Evolutionary conservation across 2,113 vertebrate species (phyloP), one percentile per base, ranked within the genome.

Genomic region (Leptobrachium ailaonicum): DNA sequence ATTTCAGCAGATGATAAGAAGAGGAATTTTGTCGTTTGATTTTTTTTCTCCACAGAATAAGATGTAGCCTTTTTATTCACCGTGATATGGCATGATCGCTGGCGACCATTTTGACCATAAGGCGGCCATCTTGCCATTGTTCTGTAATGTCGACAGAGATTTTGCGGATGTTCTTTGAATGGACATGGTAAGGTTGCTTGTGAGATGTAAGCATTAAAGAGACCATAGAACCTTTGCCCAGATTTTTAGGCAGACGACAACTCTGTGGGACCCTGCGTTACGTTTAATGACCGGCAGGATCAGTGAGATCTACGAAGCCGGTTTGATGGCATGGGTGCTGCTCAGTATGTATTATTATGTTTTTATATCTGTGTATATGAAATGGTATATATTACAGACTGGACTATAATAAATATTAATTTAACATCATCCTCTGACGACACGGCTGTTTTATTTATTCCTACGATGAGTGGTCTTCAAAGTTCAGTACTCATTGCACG

Each of bases 401-500:
- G 20, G 20, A 72, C 54, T 41, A 54, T 72, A 72, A 72, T 72
- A 72, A 72, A 72, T 72, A 56, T 72, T 72, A 72, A 72, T 72
- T 72, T 72, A 72, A 72, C 70, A 56, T 2, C 11, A 68, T 2
- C 62, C 32, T 32, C 5, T 9, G 5, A 32, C 20, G 62, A 40
- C 20, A 64, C 2, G 6, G 4, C 4, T 60, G 4, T 60, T 60
- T 60, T 60, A 64, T 64, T 50, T 8, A 50, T 50, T 50, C 8
- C 47, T 50, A 50, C 47, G 4, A 0, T 50, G 47, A 32, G 20
- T 32, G 20, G 20, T 32, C 20, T 32, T 32, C 20, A 32, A 32
- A 32, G 20, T 32, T 32, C 20, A 32, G 20, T 32, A 32, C 20
- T 32, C 20, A 32, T 32, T 32, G 20, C 20, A 32, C 20, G 20